Evolutionary conservation across 2,888 invertebrate genomes (phyloP).

Genomic region (Tridacna gigas): DNA sequence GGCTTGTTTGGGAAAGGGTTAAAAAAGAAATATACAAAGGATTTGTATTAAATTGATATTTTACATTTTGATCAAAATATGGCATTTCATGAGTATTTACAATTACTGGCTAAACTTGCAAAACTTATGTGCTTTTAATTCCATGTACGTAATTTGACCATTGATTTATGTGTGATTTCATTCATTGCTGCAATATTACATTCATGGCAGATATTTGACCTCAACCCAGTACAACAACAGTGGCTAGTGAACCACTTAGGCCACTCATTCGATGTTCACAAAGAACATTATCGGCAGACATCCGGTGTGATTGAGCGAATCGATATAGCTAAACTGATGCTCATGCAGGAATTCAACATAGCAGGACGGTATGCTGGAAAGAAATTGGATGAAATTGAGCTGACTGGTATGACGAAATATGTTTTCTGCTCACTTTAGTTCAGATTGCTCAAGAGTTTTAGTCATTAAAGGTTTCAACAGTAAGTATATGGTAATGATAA

Average conservation of each 20-base stretch:
- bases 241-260: constrained; percentile 52
- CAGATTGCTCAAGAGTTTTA: not conserved
- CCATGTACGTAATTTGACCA: too few relatives aligned
- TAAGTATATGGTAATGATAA: too few relatives aligned
- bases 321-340: constrained; percentile 48
- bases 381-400: constrained; percentile 34
- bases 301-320: constrained; percentile 37
- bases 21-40: too few relatives aligned
- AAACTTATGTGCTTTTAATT: too few relatives aligned
- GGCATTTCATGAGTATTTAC: too few relatives aligned
- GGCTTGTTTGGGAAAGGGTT: too few relatives aligned
- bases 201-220: constrained; percentile 39
- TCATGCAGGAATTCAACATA: constrained; percentile 50
- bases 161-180: too few relatives aligned
- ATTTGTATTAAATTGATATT: too few relatives aligned
- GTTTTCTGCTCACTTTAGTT: not conserved
- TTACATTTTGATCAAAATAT: too few relatives aligned
- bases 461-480: not conserved
- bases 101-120: too few relatives aligned
- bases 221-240: constrained; percentile 20
- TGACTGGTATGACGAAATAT: constrained; percentile 24
- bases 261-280: constrained; percentile 46
- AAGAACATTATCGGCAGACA: constrained; percentile 47
- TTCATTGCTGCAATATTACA: not conserved
- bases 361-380: constrained; percentile 44